Conservation (phyloP, 2,113 vertebrate genomes). For the Python bivittatus region DNA sequence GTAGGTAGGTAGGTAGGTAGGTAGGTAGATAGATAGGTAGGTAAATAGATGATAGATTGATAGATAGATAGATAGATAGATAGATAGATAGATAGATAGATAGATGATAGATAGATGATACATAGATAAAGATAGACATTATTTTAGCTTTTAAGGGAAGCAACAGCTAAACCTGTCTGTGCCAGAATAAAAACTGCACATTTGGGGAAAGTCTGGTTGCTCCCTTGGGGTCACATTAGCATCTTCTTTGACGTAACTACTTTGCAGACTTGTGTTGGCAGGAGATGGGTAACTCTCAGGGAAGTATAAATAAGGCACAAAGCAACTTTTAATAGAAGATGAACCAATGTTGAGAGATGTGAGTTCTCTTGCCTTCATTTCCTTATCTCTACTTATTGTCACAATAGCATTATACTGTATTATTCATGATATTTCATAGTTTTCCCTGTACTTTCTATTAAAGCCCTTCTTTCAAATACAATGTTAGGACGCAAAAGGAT, state of each 20-base stretch:
- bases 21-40: not conserved
- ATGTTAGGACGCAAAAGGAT: not conserved
- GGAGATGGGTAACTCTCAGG: slow-evolving; percentile 49
- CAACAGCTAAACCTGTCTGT: slow-evolving; percentile 35
- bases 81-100: too few species aligned
- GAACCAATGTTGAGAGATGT: slow-evolving; percentile 52
- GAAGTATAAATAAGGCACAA: slow-evolving; percentile 61
- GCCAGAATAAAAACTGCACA: slow-evolving; percentile 38
- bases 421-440: not conserved
- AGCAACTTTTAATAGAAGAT: slow-evolving; percentile 58
- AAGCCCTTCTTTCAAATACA: not conserved
- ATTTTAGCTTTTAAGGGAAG: slow-evolving; percentile 28
- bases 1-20: not conserved
- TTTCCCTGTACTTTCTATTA: slow-evolving; percentile 44
- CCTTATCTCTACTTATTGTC: slow-evolving; percentile 48
- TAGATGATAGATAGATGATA: too few species aligned
- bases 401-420: slow-evolving; percentile 20
- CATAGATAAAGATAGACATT: not conserved
- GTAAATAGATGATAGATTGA: not conserved
- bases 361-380: slow-evolving; percentile 41
- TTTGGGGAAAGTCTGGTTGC: slow-evolving; percentile 36
- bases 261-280: slow-evolving; percentile 42
- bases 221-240: slow-evolving; percentile 45
- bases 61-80: not conserved
- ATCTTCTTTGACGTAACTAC: slow-evolving; percentile 57